Evolutionary conservation across 2,888 invertebrate genomes (phyloP).

Genomic region (Hylaea fasciaria): DNA sequence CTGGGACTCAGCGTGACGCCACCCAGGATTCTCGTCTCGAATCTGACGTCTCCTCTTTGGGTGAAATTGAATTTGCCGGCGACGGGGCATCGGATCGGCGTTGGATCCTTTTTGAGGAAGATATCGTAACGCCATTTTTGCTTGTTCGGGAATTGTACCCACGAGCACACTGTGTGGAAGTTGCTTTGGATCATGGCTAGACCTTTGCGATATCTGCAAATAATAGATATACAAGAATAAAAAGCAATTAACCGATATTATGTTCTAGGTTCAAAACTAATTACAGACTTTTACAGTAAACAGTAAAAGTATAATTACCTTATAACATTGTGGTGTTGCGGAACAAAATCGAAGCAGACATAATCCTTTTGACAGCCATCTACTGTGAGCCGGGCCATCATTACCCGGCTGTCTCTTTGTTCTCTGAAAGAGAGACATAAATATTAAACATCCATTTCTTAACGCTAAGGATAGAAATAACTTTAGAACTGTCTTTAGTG

Average conservation of each 20-base stretch:
- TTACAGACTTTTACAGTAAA: too few relatives aligned
- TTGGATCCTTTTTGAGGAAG: constrained; percentile 93
- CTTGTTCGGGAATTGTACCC: constrained; percentile 95
- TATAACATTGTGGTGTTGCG: constrained; percentile 97
- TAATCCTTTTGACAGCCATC: constrained; percentile 99
- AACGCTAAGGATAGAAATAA: too few relatives aligned
- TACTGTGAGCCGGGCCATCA: constrained; percentile 98
- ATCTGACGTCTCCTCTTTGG: constrained; percentile 95
- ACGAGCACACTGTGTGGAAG: constrained; percentile 96
- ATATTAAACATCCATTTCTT: not conserved
- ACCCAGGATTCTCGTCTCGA: constrained; percentile 97
- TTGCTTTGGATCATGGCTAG: constrained; percentile 95
- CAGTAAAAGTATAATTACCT: too few relatives aligned
- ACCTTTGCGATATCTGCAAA: constrained; percentile 91
- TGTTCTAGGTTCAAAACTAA: too few relatives aligned
- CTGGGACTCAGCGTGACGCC: constrained; percentile 97
- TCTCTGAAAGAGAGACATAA: constrained; percentile 83
- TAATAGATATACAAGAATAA: not conserved
- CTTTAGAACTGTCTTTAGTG: too few relatives aligned
- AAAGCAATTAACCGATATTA: not conserved
- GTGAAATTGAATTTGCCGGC: constrained; percentile 98
- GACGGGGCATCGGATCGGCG: constrained; percentile 96
- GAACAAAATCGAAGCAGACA: constrained; percentile 98
- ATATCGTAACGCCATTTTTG: constrained; percentile 95
- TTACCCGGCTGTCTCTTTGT: constrained; percentile 94